Conservation (phyloP, 2,797 vertebrate species). For the Dendrocincla tyrannina region DNA sequence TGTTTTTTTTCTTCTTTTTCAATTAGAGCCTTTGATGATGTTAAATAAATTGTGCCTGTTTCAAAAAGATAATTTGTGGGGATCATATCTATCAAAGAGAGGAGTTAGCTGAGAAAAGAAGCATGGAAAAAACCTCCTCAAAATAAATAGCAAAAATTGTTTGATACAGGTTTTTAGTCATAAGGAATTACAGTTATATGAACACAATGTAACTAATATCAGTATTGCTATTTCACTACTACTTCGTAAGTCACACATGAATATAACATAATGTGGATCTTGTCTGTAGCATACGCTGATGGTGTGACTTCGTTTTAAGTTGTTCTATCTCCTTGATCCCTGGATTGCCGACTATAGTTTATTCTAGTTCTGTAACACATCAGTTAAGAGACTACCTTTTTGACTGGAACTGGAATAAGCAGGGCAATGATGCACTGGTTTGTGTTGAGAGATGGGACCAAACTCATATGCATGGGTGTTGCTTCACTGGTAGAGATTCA, state of each 20-base stretch:
- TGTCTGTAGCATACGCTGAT: not conserved
- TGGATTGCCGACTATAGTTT: not conserved
- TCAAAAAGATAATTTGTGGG: constrained; percentile 2
- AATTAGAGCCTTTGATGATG: constrained; percentile 4
- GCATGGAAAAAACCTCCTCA: not conserved
- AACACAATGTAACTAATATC: not conserved
- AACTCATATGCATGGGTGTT: not conserved
- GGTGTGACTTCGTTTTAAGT: not conserved
- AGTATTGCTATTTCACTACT: not conserved
- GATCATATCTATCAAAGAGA: not conserved
- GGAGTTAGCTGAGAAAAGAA: not conserved
- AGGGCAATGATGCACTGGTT: not conserved
- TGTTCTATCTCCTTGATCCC: not conserved
- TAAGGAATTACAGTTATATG: not conserved
- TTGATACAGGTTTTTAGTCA: constrained; percentile 12
- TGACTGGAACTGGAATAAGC: not conserved
- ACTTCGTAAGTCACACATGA: not conserved
- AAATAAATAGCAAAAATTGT: not conserved
- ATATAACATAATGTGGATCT: not conserved
- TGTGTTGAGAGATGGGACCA: not conserved
- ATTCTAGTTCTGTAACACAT: not conserved
- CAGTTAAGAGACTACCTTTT: not conserved
- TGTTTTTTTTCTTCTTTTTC: not conserved
- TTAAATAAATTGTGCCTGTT: constrained; percentile 24
- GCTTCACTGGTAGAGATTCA: not conserved